Conservation (phyloP, 1,140 invertebrate genomes). For the Ips typographus region DNA sequence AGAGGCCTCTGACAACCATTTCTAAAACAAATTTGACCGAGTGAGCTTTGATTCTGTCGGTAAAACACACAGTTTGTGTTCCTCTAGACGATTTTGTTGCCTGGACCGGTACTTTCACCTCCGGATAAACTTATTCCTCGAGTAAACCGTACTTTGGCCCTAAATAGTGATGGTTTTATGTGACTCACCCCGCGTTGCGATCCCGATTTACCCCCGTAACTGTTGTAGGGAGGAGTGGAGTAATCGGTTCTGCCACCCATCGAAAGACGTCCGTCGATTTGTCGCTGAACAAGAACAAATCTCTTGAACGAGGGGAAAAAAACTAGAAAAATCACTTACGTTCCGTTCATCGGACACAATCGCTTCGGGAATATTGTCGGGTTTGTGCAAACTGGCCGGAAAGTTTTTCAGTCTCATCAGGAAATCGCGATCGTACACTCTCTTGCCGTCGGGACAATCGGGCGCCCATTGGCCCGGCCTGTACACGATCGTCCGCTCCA, state of each 20-base stretch:
- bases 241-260: conserved; percentile 44
- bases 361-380: conserved; percentile 59
- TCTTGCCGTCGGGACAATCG: conserved; percentile 76
- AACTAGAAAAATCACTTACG: conserved; percentile 32
- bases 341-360: conserved; percentile 40
- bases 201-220: conserved; percentile 42
- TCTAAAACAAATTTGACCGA: too few species aligned
- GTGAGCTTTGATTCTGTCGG: too few species aligned
- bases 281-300: conserved; percentile 32
- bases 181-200: conserved; percentile 45
- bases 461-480: conserved; percentile 79
- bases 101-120: too few species aligned
- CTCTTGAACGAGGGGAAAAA: too few species aligned
- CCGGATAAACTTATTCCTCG: too few species aligned
- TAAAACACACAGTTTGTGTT: too few species aligned
- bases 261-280: conserved; percentile 38
- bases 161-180: conserved; percentile 2
- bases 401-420: conserved; percentile 72
- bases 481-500: not conserved
- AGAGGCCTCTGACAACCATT: too few species aligned
- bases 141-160: too few species aligned
- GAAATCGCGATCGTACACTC: conserved; percentile 79
- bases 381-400: conserved; percentile 73
- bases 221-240: conserved; percentile 40
- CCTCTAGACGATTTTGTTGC: too few species aligned